Evolutionary conservation across 2,888 invertebrate genomes (phyloP).

Genomic region (Drosophila helvetica): DNA sequence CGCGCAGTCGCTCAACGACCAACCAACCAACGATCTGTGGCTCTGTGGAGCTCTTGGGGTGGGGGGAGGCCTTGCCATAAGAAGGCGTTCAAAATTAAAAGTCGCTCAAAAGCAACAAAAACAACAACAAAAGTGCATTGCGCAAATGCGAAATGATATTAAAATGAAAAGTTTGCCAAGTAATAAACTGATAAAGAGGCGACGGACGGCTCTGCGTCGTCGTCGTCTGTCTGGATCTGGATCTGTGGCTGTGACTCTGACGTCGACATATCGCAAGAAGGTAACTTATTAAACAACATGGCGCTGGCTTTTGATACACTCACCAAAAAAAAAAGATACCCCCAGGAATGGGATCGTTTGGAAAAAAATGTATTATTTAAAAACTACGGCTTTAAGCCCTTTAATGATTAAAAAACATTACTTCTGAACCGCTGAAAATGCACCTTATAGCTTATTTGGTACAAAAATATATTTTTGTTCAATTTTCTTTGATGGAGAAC

Average conservation of each 20-base stretch:
- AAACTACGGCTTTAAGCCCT: no score
- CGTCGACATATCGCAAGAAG: constrained; percentile 77
- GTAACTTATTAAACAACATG: constrained; percentile 78
- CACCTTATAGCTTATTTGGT: no score
- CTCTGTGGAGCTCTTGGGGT: neutral
- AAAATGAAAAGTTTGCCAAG: constrained; percentile 80
- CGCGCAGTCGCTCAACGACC: constrained; percentile 59
- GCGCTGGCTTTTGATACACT: constrained; percentile 61
- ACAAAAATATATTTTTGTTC: no score
- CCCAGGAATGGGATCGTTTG: neutral
- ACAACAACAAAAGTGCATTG: constrained; percentile 50
- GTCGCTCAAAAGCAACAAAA: constrained; percentile 66
- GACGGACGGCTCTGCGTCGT: constrained; percentile 68
- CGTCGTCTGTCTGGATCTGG: constrained; percentile 6
- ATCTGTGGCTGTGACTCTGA: constrained; percentile 23
- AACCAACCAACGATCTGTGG: constrained; percentile 68
- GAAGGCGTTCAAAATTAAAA: constrained; percentile 82
- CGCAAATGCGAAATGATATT: constrained; percentile 76
- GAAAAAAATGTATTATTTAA: neutral
- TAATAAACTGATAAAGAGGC: constrained; percentile 80
- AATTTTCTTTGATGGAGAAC: no score
- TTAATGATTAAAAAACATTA: no score
- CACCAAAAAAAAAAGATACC: neutral
- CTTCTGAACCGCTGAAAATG: no score
- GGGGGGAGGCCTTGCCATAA: constrained; percentile 51